phyloP scores from a whole-genome alignment of 2,888 invertebrate genomes.

The Clitarchus hookeri region DNA sequence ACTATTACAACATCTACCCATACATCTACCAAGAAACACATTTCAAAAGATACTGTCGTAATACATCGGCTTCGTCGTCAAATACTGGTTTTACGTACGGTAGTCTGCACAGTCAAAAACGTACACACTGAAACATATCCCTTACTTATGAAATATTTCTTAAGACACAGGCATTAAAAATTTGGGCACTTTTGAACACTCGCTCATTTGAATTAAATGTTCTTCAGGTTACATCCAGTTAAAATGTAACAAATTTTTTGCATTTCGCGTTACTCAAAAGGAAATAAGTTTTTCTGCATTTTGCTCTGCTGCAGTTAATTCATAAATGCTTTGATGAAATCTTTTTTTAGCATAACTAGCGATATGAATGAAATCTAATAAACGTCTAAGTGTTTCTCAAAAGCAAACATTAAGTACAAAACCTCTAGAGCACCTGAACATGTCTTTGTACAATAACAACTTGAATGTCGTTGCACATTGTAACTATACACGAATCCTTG shows the following conservation, averaged over 20 bases:
- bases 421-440: neutral
- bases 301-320: too few relatives aligned
- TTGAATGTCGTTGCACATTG: neutral
- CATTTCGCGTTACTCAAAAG: neutral
- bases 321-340: too few relatives aligned
- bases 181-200: conserved; percentile 7
- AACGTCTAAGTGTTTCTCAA: neutral
- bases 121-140: neutral
- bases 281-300: too few relatives aligned
- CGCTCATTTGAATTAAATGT: neutral
- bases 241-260: neutral
- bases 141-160: conserved; percentile 6
- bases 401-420: neutral
- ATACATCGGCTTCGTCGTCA: neutral
- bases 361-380: too few relatives aligned
- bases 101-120: neutral
- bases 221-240: neutral
- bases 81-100: neutral
- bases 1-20: conserved; percentile 8
- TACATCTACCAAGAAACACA: conserved; percentile 1
- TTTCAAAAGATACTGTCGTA: neutral
- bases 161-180: conserved; percentile 12
- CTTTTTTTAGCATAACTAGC: too few relatives aligned
- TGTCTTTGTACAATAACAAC: neutral
- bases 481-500: neutral